Evolutionary conservation across 2,113 vertebrate species (phyloP), one percentile per base, ranked within the genome.

Genomic region (Siniperca chuatsi): DNA sequence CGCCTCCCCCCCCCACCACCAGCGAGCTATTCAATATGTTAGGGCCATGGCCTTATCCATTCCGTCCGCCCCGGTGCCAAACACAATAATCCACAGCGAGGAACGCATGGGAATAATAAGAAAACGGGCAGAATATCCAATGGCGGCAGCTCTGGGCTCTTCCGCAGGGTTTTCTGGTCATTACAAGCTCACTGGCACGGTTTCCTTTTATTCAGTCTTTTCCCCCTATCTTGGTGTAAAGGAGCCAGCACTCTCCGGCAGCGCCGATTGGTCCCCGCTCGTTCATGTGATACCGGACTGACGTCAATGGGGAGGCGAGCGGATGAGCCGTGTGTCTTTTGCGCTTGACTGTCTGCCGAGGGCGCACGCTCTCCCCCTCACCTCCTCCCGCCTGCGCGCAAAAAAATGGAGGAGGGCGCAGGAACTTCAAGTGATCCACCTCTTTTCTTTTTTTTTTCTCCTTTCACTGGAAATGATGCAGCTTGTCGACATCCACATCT

Each of bases 241-340:
- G 90, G 90, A 93, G 92, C 90, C 89, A 93, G 93, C 90, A 78
- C 91, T 94, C 91, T 95, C 88, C 91, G 88, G 79, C 87, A 91
- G 93, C 85, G 73, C 91, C 76, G 94, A 96, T 96, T 96, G 96
- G 96, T 89, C 90, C 82, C 55, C 6, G 69, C 88, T 68, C 72
- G 91, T 90, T 93, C 96, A 96, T 86, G 95, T 96, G 96, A 95
- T 82, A 79, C 87, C 37, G 72, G 81, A 92, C 92, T 97, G 96
- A 97, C 96, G 96, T 97, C 96, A 97, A 97, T 96, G 90, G 95
- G 93, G 94, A 96, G 95, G 94, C 92, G 87, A 96, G 92, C 95
- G 95, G 96, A 96, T 96, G 96, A 95, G 94, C 94, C 80, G 93
- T 91, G 94, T 88, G 92, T 96, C 90, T 94, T 89, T 90, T 86